phyloP scores from a whole-genome alignment of 2,113 vertebrate species.

The Rousettus leschenaultii region DNA sequence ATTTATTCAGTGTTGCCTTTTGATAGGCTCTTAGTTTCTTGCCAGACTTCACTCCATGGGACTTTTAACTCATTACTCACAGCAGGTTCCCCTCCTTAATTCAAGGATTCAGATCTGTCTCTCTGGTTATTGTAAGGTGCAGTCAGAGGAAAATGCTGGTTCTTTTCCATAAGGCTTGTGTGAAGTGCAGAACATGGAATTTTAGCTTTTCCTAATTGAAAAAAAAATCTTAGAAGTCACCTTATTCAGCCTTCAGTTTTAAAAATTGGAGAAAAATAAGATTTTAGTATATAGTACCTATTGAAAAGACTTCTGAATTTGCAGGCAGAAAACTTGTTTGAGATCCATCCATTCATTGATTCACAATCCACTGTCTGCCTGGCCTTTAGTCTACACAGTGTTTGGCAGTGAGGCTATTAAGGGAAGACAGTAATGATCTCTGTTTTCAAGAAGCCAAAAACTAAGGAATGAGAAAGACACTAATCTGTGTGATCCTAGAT shows the following conservation, averaged over 20 bases:
- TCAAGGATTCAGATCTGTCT: slow-evolving; percentile 4
- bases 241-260: background rate
- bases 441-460: background rate
- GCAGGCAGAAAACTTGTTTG: background rate
- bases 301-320: background rate
- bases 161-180: background rate
- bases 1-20: slow-evolving; percentile 23
- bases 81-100: background rate
- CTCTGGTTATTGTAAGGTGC: background rate
- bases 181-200: background rate
- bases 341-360: background rate
- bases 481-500: background rate
- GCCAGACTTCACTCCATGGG: background rate
- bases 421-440: background rate
- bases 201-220: background rate
- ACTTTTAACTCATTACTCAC: slow-evolving; percentile 4
- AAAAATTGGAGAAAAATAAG: background rate
- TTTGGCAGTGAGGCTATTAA: background rate
- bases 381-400: background rate
- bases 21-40: background rate
- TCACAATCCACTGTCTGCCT: background rate
- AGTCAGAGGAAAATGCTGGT: background rate
- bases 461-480: background rate
- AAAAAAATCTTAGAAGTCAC: background rate
- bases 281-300: background rate